Percentiles rank a stretch among this genome's conserved stretches.
Conservation (phyloP, 2,888 invertebrate species). For the Agrilus mali region DNA sequence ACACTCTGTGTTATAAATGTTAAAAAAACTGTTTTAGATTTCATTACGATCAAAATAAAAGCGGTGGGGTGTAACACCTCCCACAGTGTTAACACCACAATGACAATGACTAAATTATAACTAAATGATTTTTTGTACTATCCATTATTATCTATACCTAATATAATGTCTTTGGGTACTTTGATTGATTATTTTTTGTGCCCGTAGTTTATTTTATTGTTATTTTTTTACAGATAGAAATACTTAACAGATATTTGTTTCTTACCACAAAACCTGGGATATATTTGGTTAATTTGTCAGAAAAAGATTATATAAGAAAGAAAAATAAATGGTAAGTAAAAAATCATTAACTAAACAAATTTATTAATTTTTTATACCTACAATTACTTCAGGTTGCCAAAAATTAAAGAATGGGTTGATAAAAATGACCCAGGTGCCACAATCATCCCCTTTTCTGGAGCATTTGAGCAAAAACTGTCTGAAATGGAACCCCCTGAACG, state of each 20-base stretch:
- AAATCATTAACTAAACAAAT: conserved; percentile 3
- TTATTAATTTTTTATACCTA: not conserved
- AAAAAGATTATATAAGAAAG: conserved; percentile 96
- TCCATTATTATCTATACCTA: too few species aligned
- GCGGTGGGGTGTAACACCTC: too few species aligned
- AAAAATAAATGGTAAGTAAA: conserved; percentile 88
- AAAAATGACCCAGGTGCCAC: conserved; percentile 88
- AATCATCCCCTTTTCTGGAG: conserved; percentile 93
- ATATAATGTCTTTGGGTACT: too few species aligned
- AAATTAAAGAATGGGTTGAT: conserved; percentile 98
- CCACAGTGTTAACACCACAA: too few species aligned
- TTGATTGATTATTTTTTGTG: too few species aligned
- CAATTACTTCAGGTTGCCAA: conserved; percentile 57
- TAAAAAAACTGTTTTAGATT: too few species aligned
- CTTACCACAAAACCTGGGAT: conserved; percentile 95
- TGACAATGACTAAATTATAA: too few species aligned
- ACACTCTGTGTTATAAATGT: too few species aligned
- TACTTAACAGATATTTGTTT: conserved; percentile 91
- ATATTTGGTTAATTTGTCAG: conserved; percentile 92
- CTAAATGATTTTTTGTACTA: too few species aligned
- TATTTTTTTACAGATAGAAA: conserved; percentile 66
- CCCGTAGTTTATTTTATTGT: too few species aligned
- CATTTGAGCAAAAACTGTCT: conserved; percentile 70
- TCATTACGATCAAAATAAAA: too few species aligned
- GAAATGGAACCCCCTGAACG: conserved; percentile 68